Base-by-base conservation (phyloP, 2,113 vertebrate genomes). In the Notiomystis cincta region DNA sequence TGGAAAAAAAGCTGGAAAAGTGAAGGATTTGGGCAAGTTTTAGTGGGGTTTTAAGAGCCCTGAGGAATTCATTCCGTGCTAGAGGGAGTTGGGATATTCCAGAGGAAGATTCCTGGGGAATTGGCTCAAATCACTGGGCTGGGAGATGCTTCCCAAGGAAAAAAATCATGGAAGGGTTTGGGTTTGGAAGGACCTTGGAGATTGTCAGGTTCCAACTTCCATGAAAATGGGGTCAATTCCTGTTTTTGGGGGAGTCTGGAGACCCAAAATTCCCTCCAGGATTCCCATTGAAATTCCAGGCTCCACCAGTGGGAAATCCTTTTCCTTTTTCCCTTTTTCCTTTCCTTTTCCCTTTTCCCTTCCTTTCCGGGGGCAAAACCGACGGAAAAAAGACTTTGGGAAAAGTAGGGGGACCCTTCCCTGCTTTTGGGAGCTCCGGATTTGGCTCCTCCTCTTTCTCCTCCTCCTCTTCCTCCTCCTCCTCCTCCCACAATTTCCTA, bases 311-410 rank as follows among this genome's bases (percentile, higher is more conserved):
- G 60, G 27, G 27, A 40, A 13, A 40, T 61, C 24, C 35, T 58
- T 25, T 17, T 30, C 6, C 13, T 15, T 15, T 30, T 18, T 22
- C 13, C 17, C 12, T 14, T 22, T 24, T 24, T 9, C 13, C 12
- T 8, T 31, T 18, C 11, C 20, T 50, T 48, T 51, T 53, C 10
- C 48, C 24, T 24, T 48, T 48, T 38, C 1, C 35, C 12, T 38
- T 31, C 25, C 7, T 70, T 73, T 16, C 10, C 0, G 2, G 6
- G n/a, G 53, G 14, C 4, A 28, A 57, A 73, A 73, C 8, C 2
- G 0, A 73, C 17, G 53, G 71, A 57, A 22, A 57, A 73, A 57
- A 21, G 2, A 8, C 25, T 45, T 37, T 37, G 40, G 42, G 54
- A 75, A 45, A 37, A 75, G 19, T 17, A 5, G 19, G 17, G 25